Conservation (phyloP, 1,140 invertebrate species). For the Ladona fulva region DNA sequence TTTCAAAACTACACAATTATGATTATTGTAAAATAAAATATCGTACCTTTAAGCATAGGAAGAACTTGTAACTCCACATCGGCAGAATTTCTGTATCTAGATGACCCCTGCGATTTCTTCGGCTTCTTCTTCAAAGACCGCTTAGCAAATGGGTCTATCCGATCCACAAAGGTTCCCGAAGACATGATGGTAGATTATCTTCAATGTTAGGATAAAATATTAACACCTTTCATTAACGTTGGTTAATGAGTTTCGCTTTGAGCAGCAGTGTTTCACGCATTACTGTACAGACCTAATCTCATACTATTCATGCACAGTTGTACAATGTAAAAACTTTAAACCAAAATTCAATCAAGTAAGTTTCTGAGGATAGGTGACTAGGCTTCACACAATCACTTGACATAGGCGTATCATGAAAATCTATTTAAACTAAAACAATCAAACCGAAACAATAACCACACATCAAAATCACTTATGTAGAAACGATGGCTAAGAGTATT, state of each 20-base stretch:
- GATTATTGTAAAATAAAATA: neutral
- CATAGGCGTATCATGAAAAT: neutral
- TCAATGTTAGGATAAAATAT: neutral
- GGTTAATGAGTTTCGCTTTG: neutral
- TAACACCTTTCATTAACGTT: neutral
- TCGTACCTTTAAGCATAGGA: slow-evolving; percentile 75
- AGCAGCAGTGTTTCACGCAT: neutral
- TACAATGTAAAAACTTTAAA: neutral
- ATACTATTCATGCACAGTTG: neutral
- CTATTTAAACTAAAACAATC: no score
- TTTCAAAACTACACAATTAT: no score
- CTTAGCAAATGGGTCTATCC: slow-evolving; percentile 90
- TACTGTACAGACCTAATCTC: neutral
- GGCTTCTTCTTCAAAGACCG: slow-evolving; percentile 86
- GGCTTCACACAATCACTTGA: neutral
- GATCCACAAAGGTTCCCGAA: slow-evolving; percentile 81
- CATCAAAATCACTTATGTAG: no score
- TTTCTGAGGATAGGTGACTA: neutral
- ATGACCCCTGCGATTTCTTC: slow-evolving; percentile 86
- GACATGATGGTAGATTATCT: slow-evolving; percentile 46
- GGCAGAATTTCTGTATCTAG: slow-evolving; percentile 77
- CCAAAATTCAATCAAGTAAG: neutral
- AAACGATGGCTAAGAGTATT: no score
- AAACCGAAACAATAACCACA: no score
- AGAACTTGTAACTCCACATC: slow-evolving; percentile 81